Base-by-base conservation (phyloP, 1,140 invertebrate species). In the Pogonomyrmex californicus region DNA sequence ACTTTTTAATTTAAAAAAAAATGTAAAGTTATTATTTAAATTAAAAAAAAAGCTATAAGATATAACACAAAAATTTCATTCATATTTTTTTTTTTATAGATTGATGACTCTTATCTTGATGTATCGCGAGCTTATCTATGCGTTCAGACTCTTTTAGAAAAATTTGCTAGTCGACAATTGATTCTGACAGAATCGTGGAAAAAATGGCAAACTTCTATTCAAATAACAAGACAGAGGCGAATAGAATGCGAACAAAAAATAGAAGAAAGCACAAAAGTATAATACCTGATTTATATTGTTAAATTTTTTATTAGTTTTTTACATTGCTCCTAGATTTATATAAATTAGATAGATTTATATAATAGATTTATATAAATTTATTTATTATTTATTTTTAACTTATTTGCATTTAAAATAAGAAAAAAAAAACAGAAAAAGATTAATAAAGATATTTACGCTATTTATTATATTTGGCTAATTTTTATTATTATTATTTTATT, bases 91-190 rank as follows among this genome's bases (percentile, higher is more conserved):
- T 94, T 94, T 23, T 79, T 91, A 9, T 49, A 98, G 97, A 96
- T 97, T 91, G 96, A 96, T 86, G 98, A 98, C 94, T 96, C 97
- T 58, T 97, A 97, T 95, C 96, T 98, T 86, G 97, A 98, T 93
- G 95, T 97, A 75, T 96, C 96, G 81, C 96, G 96, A 91, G 97
- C 98, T 83, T 95, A 96, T 89, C 93, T 96, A 62, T 97, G 96
- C 91, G 97, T 98, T 60, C 96, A 98, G 93, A 96, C 96, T 23
- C 96, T 97, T 62, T 93, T 98, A 87, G 97, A 97, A 91, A 96
- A 97, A 77, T 97, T 98, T 89, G 96, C 96, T 78, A 96, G 96
- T 92, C 95, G 97, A 33, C 97, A 95, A 97, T 94, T 97, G 86
- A 95, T 96, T 76, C 95, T 98, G 41, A 97, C 96, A 54, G 96